Conservation (phyloP, 2,888 invertebrate species). For the Lymantria monacha region DNA sequence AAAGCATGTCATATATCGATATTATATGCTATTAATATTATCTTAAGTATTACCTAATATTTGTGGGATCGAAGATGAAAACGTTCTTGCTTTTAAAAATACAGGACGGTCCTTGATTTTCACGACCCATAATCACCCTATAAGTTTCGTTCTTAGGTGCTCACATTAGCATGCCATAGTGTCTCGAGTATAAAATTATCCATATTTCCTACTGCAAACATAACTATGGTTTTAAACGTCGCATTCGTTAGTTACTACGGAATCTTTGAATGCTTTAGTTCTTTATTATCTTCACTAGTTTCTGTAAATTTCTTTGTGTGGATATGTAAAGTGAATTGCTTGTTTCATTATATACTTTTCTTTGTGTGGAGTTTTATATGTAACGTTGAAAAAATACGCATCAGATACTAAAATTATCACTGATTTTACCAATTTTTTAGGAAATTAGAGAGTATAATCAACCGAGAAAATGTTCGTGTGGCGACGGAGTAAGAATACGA, state of each 20-base stretch:
- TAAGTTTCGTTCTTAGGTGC: constrained; percentile 34
- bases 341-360: constrained; percentile 6
- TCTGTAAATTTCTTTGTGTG: constrained; percentile 12
- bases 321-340: constrained; percentile 9
- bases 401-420: too few relatives aligned
- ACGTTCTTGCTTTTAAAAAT: background rate
- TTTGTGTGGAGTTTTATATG: background rate
- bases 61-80: too few relatives aligned
- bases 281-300: constrained; percentile 14
- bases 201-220: constrained; percentile 34
- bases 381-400: too few relatives aligned
- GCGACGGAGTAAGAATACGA: too few relatives aligned
- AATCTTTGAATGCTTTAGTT: constrained; percentile 30
- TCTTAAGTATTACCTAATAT: too few relatives aligned
- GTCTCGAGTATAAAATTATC: constrained; percentile 39
- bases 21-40: too few relatives aligned
- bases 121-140: constrained; percentile 13
- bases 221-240: constrained; percentile 30
- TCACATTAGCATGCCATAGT: constrained; percentile 38
- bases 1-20: too few relatives aligned
- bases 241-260: constrained; percentile 27
- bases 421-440: too few relatives aligned
- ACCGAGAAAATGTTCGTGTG: too few relatives aligned
- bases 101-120: background rate
- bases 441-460: too few relatives aligned